Evolutionary conservation across 2,888 invertebrate species (phyloP), one percentile per base, ranked within the genome.

Genomic region (Luperina nickerlii): DNA sequence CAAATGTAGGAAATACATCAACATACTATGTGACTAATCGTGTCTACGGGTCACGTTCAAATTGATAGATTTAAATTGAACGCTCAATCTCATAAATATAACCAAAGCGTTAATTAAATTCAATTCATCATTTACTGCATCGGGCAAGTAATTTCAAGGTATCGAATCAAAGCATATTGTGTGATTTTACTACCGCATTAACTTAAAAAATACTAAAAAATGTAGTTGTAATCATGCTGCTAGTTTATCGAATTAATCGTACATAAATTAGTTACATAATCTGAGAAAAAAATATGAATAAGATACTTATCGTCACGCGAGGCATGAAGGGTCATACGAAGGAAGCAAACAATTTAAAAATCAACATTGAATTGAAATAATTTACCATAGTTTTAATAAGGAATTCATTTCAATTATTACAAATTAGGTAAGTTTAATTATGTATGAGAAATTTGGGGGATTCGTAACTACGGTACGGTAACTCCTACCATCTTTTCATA

Each of bases 251-350:
- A 81, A 75, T 81, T 81, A 81, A 66, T 42, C 51, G 27, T 7
- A 57, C 48, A 57, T 78, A 78, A 78, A 75, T 84, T 73, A 84
- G 57, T 69, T 48, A 65, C 38, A 76, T 76, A 79, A 82, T 84
- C 82, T 67, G 73, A 78, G 82, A 84, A 82, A 77, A n/a, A 84
- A 73, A 66, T 73, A 82, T 79, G 70, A 74, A 67, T 76, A 79
- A 60, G 78, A 82, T 82, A 45, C 13, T 81, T 81, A 84, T 67
- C 75, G 70, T 76, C 79, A 84, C 84, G 82, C 82, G 48, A 82
- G n/a, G 51, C 57, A 18, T 60, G 45, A 70, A 81, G 81, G 78
- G 62, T 84, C 74, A 70, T n/a, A 38, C 62, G 62, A 18, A 74
- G 74, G 74, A 78, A 78, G 48, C 24, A 8, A n/a, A 62, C 13